Evolutionary conservation across 2,888 invertebrate genomes (phyloP), one percentile per base, ranked within the genome.

Genomic region (Callosobruchus maculatus): DNA sequence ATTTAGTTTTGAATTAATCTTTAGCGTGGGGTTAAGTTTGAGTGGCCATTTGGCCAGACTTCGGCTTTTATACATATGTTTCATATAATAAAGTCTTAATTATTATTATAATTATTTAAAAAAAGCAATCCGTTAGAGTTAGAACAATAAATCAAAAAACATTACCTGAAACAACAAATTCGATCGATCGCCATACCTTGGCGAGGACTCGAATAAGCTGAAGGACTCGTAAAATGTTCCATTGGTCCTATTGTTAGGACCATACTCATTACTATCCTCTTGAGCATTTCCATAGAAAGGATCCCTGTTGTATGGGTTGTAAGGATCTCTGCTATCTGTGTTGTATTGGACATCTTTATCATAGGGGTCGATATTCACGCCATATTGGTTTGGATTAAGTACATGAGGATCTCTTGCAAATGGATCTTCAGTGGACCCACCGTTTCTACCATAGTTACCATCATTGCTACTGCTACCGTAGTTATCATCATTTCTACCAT

Each of bases 141-240:
- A 72, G 20, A 67, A 67, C 13, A 66, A 20, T 7, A 7, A 22
- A 2, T 70, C 20, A 3, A 20, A 0, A 20, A 20, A 49, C 1
- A 7, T 49, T 88, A 95, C 96, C 88, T 95, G 94, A 77, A 97
- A 90, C 22, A 97, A 85, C 71, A 96, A 88, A 88, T 96, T 96
- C 3, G 92, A 91, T 71, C 91, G 92, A 20, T 88, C 88, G 9
- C 92, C 92, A 83, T 94, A 93, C 81, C 88, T 87, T 2, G 90
- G 91, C 22, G 89, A 90, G 0, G 95, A 96, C 78, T 92, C 91
- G 83, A 96, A 96, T 71, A 96, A 85, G 74, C 91, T 89, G 83
- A 95, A 96, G 0, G 90, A 87, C 81, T 94, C 94, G 73, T 86
- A 86, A 74, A 81, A 85, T 20, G 83, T 83, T 21, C 75, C 78